Evolutionary conservation across 1,140 invertebrate genomes (phyloP), one percentile per base, ranked within the genome.

Genomic region (Aplysia californica): DNA sequence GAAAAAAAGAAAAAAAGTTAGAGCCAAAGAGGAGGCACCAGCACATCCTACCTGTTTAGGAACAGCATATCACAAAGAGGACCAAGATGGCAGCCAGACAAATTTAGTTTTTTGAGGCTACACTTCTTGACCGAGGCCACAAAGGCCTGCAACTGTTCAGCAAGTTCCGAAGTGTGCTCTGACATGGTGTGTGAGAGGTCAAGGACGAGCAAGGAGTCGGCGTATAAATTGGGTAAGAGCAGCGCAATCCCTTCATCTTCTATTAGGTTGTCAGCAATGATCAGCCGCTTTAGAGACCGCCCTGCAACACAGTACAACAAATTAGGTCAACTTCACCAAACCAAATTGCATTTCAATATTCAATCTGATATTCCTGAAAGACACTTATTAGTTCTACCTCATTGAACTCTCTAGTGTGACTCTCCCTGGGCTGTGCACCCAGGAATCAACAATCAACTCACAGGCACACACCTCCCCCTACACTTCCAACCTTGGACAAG

Each of bases 11-110:
- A 50, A 50, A n/a, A 50, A 50, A 50, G n/a, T 50, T 15, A 15
- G 10, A 15, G n/a, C 44, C 10, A 50, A 50, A 15, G n/a, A 50
- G 44, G n/a, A 50, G n/a, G 44, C n/a, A 50, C 10, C 5, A 65
- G 4, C 2, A 21, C 66, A 39, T 6, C 29, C n/a, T 58, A 73
- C 70, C 70, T 73, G 38, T 73, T 73, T 10, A 73, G 10, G 15
- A 73, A 59, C 6, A 36, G 23, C 2, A 73, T 58, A 61, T 73
- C 70, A 10, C 38, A n/a, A n/a, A n/a, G n/a, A 1, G 1, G 31
- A 2, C 38, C 38, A 21, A 59, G n/a, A 26, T 73, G 70, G 41
- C 56, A 59, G 5, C 70, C 70, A 35, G 58, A 31, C n/a, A 73
- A 1, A 5, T 35, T 61, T 0, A 73, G 56, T 33, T 50, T 55